Evolutionary conservation across 1,140 invertebrate genomes (phyloP).

Genomic region (Drosophila arawakana): DNA sequence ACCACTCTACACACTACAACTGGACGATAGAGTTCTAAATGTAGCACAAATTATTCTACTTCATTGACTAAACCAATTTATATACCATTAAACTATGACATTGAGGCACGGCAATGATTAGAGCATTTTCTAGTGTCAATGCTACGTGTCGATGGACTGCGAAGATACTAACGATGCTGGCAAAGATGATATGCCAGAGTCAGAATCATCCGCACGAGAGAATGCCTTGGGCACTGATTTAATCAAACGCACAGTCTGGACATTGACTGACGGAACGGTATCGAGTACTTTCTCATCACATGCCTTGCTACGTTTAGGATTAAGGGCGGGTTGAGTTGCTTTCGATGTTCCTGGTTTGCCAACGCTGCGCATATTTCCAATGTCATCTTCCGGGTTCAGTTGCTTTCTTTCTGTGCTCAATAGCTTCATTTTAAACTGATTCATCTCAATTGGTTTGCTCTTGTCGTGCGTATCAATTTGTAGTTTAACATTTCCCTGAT

Average conservation of each 20-base stretch:
- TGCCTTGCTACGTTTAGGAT: conserved; percentile 11
- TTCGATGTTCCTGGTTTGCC: neutral
- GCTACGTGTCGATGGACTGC: conserved; percentile 10
- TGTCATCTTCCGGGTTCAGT: conserved; percentile 66
- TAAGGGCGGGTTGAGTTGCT: neutral
- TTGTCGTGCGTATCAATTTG: conserved; percentile 29
- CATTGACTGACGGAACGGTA: conserved; percentile 26
- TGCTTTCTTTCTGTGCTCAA: conserved; percentile 41
- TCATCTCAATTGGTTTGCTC: conserved; percentile 39
- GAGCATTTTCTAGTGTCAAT: conserved; percentile 13
- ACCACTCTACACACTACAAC: conserved; percentile 12
- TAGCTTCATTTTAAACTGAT: conserved; percentile 53
- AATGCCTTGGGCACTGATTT: conserved; percentile 55
- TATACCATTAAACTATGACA: conserved; percentile 17
- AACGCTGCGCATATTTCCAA: conserved; percentile 49
- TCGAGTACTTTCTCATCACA: conserved; percentile 1
- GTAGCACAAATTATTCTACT: conserved; percentile 8
- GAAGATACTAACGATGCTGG: conserved; percentile 34
- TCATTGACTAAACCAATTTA: neutral
- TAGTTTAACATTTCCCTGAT: conserved; percentile 37
- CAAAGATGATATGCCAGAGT: conserved; percentile 71
- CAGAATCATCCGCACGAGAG: conserved; percentile 43
- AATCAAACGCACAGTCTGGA: conserved; percentile 64
- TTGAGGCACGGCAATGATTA: conserved; percentile 15
- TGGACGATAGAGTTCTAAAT: conserved; percentile 23